phyloP scores from a whole-genome alignment of 2,888 invertebrate genomes.

The Iselma pallidipennis region DNA sequence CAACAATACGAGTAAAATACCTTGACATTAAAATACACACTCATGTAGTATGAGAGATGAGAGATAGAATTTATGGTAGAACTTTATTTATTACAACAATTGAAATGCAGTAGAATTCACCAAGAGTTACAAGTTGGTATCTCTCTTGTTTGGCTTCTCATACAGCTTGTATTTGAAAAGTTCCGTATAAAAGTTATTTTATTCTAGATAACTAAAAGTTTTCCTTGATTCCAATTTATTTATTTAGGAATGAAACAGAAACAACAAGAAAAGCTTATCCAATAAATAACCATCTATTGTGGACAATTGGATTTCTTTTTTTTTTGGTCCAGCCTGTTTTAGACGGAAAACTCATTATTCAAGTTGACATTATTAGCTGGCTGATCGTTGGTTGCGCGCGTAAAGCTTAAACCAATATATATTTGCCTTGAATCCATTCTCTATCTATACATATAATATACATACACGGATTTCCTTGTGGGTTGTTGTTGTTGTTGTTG shows the following conservation, averaged over 20 bases:
- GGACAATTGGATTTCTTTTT: neutral
- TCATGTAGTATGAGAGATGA: neutral
- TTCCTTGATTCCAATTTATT: neutral
- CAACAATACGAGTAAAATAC: neutral
- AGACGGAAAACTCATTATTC: slow-evolving; percentile 9
- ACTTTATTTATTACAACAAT: neutral
- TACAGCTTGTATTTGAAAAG: too few relatives aligned
- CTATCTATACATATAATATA: slow-evolving; percentile 23
- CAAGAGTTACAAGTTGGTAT: neutral
- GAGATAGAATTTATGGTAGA: neutral
- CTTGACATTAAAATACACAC: neutral
- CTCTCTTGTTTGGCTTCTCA: neutral
- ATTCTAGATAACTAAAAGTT: neutral
- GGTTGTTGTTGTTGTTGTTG: slow-evolving; percentile 12
- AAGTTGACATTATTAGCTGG: slow-evolving; percentile 25
- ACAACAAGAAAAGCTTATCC: neutral
- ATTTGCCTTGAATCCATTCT: neutral
- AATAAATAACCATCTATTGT: neutral
- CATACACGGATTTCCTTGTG: slow-evolving; percentile 29
- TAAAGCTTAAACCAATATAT: slow-evolving; percentile 17
- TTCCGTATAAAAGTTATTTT: neutral
- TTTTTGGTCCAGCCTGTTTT: neutral
- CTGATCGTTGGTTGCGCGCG: slow-evolving; percentile 24
- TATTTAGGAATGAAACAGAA: neutral
- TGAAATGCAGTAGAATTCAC: neutral